phyloP scores from a whole-genome alignment of 2,888 invertebrate species.

The Tetranychus truncatus region DNA sequence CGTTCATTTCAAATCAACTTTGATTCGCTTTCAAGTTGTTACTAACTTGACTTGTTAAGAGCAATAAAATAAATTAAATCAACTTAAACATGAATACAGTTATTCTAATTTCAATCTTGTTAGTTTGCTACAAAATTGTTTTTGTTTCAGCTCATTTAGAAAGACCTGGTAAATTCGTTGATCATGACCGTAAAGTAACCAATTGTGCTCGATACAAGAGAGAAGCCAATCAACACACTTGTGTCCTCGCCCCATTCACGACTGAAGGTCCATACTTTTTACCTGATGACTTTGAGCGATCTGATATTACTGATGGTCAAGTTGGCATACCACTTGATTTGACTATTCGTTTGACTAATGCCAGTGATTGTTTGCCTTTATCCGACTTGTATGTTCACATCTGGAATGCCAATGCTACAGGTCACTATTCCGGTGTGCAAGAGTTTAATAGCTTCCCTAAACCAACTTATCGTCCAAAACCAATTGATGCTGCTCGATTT shows the following conservation, averaged over 20 bases:
- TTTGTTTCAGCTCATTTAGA: no score
- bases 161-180: background rate
- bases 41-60: no score
- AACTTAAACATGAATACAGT: no score
- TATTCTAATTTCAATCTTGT: no score
- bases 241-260: slow-evolving; percentile 1
- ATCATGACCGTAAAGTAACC: background rate
- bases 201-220: background rate
- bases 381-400: background rate
- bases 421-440: slow-evolving; percentile 2
- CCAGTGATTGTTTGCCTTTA: background rate
- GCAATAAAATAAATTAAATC: no score
- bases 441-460: background rate
- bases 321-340: background rate
- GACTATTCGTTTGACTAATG: background rate
- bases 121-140: no score
- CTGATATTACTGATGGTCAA: slow-evolving; percentile 4
- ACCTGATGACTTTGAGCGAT: background rate
- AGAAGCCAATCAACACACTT: slow-evolving; percentile 2
- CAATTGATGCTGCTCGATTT: slow-evolving; percentile 15
- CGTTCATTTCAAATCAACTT: no score
- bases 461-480: background rate
- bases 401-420: background rate
- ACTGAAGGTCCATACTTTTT: slow-evolving; percentile 4
- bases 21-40: no score